Evolutionary conservation across 2,888 invertebrate species (phyloP), one percentile per base, ranked within the genome.

Genomic region (Chloroclystis v-ata): DNA sequence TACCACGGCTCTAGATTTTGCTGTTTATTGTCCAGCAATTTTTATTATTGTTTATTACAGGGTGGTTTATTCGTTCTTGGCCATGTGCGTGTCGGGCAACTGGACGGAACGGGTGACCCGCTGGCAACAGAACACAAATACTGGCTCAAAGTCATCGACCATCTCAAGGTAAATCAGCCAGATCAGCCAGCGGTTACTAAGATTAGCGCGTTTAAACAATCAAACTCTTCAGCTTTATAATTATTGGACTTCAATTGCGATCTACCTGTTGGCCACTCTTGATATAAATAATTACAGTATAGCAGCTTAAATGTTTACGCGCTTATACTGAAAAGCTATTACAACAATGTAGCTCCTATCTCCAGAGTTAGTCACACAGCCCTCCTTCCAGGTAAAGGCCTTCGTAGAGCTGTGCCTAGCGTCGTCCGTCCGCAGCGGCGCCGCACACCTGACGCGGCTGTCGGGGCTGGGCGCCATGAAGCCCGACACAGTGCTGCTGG

Each of bases 391-490:
- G 91, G 91, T 94, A 9, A 98, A 98, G 78, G 98, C 99, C 0
- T 99, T 99, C 80, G 94, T 97, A 0, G 99, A 99, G 83, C 84
- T 99, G 6, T 98, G 98, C 0, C 89, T 98, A 7, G 94, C 97
- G 0, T 89, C 90, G 46, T 92, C 93, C 0, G 93, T 99, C 0
- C 90, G 98, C 0, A 94, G 95, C 60, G 99, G 99, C 1, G 91
- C 98, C 32, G 95, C 96, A 49, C 98, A 99, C 81, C 89, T 99
- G 55, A 92, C 96, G 38, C 90, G 98, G 24, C 84, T 98, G 49
- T 93, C 97, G 0, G 99, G 99, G 2, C 92, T 99, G 72, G 99
- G 99, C 1, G 99, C 99, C 9, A 99, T 99, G 99, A 99, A 99
- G 76, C 98, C 99, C 0, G 99, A 99, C 73, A 99, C 99, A 0